Evolutionary conservation across 2,113 vertebrate species (phyloP).

Genomic region (Pseudopodoces humilis): DNA sequence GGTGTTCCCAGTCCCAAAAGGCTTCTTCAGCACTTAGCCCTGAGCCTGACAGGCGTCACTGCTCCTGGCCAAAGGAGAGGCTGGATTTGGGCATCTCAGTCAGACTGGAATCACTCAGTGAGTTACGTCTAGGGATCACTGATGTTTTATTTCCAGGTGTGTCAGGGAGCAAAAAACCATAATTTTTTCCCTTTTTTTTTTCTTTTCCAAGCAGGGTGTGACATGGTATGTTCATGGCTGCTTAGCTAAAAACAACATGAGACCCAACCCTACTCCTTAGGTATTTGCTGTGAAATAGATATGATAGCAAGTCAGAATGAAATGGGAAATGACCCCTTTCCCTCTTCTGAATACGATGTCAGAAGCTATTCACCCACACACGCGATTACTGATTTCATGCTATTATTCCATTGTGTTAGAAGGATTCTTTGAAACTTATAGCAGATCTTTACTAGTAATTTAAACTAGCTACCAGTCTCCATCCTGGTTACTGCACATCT

Average conservation of each 20-base stretch:
- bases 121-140: not conserved
- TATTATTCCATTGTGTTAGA: slow-evolving; percentile 4
- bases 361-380: not conserved
- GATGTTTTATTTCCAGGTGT: slow-evolving; percentile 20
- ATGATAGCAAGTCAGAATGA: not conserved
- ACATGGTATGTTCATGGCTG: not conserved
- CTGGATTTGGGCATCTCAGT: not conserved
- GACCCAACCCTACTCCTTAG: not conserved
- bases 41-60: slow-evolving; percentile 12
- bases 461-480: slow-evolving; percentile 53
- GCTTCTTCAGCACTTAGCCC: not conserved
- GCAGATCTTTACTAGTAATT: slow-evolving; percentile 52
- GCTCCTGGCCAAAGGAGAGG: not conserved
- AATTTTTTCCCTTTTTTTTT: not conserved
- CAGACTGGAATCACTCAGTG: not conserved
- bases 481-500: slow-evolving; percentile 57
- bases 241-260: not conserved
- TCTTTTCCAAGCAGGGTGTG: not conserved
- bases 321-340: slow-evolving; percentile 12
- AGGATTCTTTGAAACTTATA: slow-evolving; percentile 13
- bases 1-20: not conserved
- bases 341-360: not conserved
- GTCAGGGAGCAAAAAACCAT: not conserved
- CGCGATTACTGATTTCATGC: not conserved
- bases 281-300: slow-evolving; percentile 37